A percentile compares a stretch with the other conserved stretches of the same genome.
These are phyloP conservation scores for Neosilurus mollespiculum DNA, from an alignment of 2,797 vertebrate genomes.

Conservation along the genomic window DNA sequence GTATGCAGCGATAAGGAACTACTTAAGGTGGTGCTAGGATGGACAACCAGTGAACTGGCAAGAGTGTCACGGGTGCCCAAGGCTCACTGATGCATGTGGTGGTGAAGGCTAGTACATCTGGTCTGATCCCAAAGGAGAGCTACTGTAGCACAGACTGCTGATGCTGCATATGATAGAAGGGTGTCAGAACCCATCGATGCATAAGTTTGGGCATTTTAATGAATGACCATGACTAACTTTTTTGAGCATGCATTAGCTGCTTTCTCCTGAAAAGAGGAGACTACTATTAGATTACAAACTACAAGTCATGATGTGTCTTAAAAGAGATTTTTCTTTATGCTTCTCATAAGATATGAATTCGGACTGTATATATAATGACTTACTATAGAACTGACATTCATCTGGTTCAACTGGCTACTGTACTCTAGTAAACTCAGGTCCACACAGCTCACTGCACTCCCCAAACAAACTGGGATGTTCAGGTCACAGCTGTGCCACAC, in stretches of 20 bases:
- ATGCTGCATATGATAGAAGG: background rate
- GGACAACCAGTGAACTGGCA: too few relatives aligned
- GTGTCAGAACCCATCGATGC: too few relatives aligned
- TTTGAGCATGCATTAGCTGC: background rate
- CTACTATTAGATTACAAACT: background rate
- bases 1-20: too few relatives aligned
- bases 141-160: too few relatives aligned
- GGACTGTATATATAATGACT: background rate
- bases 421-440: conserved; percentile 50
- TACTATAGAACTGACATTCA: background rate
- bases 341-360: background rate
- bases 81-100: too few relatives aligned
- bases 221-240: background rate
- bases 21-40: too few relatives aligned
- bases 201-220: background rate
- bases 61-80: too few relatives aligned
- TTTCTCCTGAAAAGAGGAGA: background rate
- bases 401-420: conserved; percentile 17
- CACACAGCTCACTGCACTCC: conserved; percentile 44
- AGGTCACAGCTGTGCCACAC: conserved; percentile 68
- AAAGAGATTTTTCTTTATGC: background rate
- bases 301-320: background rate
- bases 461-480: conserved; percentile 43
- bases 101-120: too few relatives aligned
- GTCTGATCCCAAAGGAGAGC: too few relatives aligned